Base-by-base conservation (phyloP, 2,797 vertebrate genomes). In the Bufotes viridis region DNA sequence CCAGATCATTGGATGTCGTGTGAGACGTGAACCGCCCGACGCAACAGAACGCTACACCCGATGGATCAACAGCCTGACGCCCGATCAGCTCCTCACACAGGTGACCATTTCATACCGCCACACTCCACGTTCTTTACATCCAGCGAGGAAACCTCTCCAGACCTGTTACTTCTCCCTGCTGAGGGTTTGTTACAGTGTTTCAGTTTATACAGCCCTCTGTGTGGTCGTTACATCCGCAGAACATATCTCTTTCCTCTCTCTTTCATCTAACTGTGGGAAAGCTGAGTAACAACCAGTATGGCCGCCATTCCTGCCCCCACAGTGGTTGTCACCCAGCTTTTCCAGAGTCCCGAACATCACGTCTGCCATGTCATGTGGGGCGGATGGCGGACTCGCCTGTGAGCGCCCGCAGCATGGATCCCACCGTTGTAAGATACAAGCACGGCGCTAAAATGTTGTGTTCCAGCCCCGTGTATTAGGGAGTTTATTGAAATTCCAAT, bases 1-100 rank as follows among this genome's bases (percentile, higher is more conserved):
- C 10, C 74, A 98, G 97, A 95, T 98, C 88, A 92, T 98, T 87
- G 98, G 98, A 65, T 98, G 98, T 91, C 95, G 92, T 87, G 95
- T 99, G 86, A 93, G 89, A 78, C 94, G 98, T 83, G 92, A 96
- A 72, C 98, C 98, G 0, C 92, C 93, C 2, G 94, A 94, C 51
- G 98, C 98, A 7, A 99, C 97, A 0, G 95, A 96, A 22, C 96
- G 98, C 0, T 99, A 99, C 90, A 97, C 97, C 0, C 96, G 96
- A 86, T 99, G 98, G 98, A 96, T 99, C 93, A 99, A 99, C 92
- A 94, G 91, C 26, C 92, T 98, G 60, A 93, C 91, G 14, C 91
- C 94, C 2, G 94, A 96, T 0, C 97, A 99, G 85, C 97, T 99
- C 14, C 88, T 95, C 55, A 98, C 96, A 70, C 98, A 99, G 97